Evolutionary conservation across 2,113 vertebrate species (phyloP).

Genomic region (Vidua chalybeata): DNA sequence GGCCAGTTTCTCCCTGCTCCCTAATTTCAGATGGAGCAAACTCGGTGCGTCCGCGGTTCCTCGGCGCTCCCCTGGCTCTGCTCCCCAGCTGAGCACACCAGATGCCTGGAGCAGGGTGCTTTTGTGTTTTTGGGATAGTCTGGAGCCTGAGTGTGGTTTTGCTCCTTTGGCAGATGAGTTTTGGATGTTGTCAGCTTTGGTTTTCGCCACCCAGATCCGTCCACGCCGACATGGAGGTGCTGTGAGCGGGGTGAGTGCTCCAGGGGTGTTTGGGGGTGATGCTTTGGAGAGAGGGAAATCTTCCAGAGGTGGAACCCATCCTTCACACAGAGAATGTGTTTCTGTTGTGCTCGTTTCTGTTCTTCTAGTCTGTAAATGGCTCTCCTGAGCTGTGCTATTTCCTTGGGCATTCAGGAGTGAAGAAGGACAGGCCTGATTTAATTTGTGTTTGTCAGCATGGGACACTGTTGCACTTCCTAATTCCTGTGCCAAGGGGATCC

Average conservation of each 20-base stretch:
- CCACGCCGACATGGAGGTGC: background rate
- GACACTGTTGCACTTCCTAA: background rate
- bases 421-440: background rate
- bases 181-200: background rate
- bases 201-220: fast-evolving
- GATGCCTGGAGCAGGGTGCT: background rate
- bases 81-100: background rate
- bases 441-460: background rate
- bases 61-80: background rate
- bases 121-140: background rate
- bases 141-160: background rate
- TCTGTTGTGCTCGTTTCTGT: background rate
- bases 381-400: background rate
- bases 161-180: background rate
- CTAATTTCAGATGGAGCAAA: conserved; percentile 33
- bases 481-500: background rate
- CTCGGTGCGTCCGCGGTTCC: background rate
- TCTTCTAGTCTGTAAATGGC: background rate
- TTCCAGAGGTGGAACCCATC: background rate
- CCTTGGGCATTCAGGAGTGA: background rate
- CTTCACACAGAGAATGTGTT: background rate
- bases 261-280: background rate
- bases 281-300: background rate
- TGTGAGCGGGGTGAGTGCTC: conserved; percentile 53
- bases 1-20: conserved; percentile 62